phyloP scores from a whole-genome alignment of 2,113 vertebrate genomes.

The Psittacus erithacus region DNA sequence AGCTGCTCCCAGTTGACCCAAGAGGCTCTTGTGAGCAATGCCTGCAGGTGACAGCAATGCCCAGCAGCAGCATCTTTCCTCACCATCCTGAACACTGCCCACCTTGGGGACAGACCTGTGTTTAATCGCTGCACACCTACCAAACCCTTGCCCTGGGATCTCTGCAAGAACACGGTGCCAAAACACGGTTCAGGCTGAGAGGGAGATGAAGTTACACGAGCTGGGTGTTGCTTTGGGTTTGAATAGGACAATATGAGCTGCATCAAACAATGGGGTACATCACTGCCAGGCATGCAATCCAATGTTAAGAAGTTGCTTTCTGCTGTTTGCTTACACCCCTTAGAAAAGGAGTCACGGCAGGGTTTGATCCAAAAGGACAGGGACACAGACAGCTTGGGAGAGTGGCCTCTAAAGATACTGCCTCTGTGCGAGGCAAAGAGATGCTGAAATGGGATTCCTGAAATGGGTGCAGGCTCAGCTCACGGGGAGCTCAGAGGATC shows the following conservation, averaged over 20 bases:
- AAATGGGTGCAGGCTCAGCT: neutral
- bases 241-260: neutral
- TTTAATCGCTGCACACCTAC: neutral
- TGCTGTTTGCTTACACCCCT: neutral
- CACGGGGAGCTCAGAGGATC: rapidly evolving
- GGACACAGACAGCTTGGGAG: neutral
- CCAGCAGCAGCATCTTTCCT: neutral
- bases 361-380: neutral
- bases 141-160: neutral
- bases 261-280: neutral
- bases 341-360: neutral
- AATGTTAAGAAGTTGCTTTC: neutral
- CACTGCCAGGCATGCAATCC: neutral
- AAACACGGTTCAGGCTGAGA: neutral
- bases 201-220: neutral
- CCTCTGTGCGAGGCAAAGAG: neutral
- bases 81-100: neutral
- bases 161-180: neutral
- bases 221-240: neutral
- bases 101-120: neutral
- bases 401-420: neutral
- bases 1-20: neutral
- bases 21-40: neutral
- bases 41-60: neutral
- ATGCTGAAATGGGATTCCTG: neutral